Conservation (phyloP, 1,140 invertebrate genomes). For the Calosoma granatense region DNA sequence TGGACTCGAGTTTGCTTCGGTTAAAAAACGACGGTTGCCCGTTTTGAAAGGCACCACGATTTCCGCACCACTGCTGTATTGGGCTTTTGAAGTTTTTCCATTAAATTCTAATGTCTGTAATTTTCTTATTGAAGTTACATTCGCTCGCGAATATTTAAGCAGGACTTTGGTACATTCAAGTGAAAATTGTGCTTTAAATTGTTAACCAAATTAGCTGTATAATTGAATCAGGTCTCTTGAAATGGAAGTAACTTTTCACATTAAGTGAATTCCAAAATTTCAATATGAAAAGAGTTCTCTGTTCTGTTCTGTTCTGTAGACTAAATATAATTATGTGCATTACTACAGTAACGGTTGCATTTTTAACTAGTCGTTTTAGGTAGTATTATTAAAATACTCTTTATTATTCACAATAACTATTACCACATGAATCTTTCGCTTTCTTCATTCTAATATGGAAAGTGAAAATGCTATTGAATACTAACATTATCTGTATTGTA, state of each 20-base stretch:
- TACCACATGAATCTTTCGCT: too few relatives aligned
- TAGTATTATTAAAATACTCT: too few relatives aligned
- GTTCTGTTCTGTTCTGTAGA: not conserved
- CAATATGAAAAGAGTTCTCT: conserved; percentile 7
- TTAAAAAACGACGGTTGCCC: too few relatives aligned
- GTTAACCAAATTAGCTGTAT: conserved; percentile 5
- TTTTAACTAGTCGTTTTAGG: not conserved
- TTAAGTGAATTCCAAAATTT: conserved; percentile 3
- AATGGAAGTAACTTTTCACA: conserved; percentile 6
- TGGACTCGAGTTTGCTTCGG: too few relatives aligned
- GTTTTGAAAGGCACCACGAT: too few relatives aligned
- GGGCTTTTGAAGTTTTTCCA: conserved; percentile 7
- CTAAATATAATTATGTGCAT: conserved; percentile 8
- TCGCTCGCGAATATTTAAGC: conserved; percentile 1
- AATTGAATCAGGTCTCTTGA: conserved; percentile 1
- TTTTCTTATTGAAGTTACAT: conserved; percentile 8
- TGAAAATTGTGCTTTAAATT: conserved; percentile 8
- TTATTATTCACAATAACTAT: too few relatives aligned
- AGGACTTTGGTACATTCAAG: conserved; percentile 6
- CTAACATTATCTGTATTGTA: too few relatives aligned
- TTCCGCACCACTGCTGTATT: not conserved
- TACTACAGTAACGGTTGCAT: not conserved
- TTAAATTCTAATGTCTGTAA: conserved; percentile 8
- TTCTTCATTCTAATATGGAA: too few relatives aligned
- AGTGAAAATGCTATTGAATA: too few relatives aligned